Conservation (phyloP, 2,888 invertebrate genomes). For the Adela reaumurella region DNA sequence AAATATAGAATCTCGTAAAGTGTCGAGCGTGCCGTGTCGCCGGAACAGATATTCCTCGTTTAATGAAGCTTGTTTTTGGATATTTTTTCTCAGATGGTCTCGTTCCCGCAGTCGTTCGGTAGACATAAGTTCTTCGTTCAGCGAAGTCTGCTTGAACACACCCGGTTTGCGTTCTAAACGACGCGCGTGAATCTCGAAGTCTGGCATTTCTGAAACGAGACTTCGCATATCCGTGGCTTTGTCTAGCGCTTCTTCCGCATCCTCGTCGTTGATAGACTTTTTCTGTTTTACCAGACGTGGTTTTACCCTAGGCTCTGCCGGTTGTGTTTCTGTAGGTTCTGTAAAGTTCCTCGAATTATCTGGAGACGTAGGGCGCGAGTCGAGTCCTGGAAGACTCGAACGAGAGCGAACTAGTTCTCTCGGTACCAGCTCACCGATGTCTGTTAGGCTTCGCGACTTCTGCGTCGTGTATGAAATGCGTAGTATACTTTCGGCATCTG, state of each 20-base stretch:
- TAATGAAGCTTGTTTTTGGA: slow-evolving; percentile 84
- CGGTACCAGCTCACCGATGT: slow-evolving; percentile 73
- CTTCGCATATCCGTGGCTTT: slow-evolving; percentile 69
- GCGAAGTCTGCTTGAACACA: slow-evolving; percentile 77
- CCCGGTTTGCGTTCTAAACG: slow-evolving; percentile 49
- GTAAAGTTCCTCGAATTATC: slow-evolving; percentile 3
- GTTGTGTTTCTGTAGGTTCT: slow-evolving; percentile 22
- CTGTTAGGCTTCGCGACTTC: slow-evolving; percentile 81
- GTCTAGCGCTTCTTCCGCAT: slow-evolving; percentile 60
- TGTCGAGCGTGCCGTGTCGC: slow-evolving; percentile 62
- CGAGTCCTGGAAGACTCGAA: slow-evolving; percentile 71
- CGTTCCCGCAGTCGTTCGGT: slow-evolving; percentile 81
- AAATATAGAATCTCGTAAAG: slow-evolving; percentile 69
- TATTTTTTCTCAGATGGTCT: slow-evolving; percentile 75
- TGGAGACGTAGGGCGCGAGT: slow-evolving; percentile 5
- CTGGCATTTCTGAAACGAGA: slow-evolving; percentile 61
- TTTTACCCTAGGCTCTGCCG: slow-evolving; percentile 56
- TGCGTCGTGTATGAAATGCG: slow-evolving; percentile 42
- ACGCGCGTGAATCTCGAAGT: slow-evolving; percentile 56
- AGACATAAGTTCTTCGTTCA: slow-evolving; percentile 87
- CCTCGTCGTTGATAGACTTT: slow-evolving; percentile 76
- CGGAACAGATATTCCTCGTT: slow-evolving; percentile 82
- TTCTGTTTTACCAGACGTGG: slow-evolving; percentile 84
- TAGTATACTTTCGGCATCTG: slow-evolving; percentile 49
- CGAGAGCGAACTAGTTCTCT: slow-evolving; percentile 69